phyloP scores from a whole-genome alignment of 1,140 invertebrate species.

The Subanguina moxae region DNA sequence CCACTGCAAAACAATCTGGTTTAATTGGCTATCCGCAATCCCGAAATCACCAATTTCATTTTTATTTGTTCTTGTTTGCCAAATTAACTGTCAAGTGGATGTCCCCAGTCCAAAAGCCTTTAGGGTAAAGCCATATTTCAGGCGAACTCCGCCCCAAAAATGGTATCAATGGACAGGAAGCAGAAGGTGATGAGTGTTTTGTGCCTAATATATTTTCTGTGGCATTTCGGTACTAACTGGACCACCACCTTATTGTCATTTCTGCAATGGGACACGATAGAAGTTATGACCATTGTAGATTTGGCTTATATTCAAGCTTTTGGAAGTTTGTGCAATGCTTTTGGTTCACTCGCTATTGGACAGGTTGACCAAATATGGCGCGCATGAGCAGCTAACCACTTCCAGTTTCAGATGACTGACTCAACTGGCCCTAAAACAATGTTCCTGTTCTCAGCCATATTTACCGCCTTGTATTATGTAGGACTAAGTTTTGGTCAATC shows the following conservation, averaged over 20 bases:
- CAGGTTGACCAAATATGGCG: constrained; percentile 25
- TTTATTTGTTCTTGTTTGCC: no score
- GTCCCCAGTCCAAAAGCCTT: no score
- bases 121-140: no score
- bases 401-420: constrained; percentile 46
- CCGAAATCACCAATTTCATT: no score
- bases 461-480: constrained; percentile 55
- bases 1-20: no score
- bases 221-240: constrained; percentile 59
- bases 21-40: no score
- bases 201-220: constrained; percentile 56
- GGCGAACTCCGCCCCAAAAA: neutral
- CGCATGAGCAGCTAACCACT: neutral
- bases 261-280: constrained; percentile 57
- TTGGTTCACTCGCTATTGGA: constrained; percentile 53
- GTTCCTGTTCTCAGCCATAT: constrained; percentile 54
- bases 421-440: constrained; percentile 55
- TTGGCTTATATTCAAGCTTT: constrained; percentile 59
- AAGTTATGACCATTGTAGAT: constrained; percentile 57
- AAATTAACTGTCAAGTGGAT: no score
- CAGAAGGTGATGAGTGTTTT: constrained; percentile 49
- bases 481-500: constrained; percentile 49
- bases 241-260: constrained; percentile 58
- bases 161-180: constrained; percentile 40
- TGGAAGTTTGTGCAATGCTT: constrained; percentile 53